phyloP scores from a whole-genome alignment of 2,797 vertebrate genomes.

The Mormyrops attenuatus region DNA sequence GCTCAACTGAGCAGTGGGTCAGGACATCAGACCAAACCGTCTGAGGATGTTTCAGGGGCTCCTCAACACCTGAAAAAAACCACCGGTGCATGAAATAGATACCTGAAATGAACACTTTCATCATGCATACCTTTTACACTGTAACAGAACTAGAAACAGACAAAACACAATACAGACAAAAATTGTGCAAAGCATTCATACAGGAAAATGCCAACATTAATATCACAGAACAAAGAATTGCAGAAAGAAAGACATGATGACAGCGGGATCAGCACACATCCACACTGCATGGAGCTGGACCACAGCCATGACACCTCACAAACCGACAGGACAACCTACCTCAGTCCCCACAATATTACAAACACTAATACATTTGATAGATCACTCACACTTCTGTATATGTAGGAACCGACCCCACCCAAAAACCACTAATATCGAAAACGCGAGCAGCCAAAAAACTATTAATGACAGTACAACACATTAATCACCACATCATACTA shows the following conservation, averaged over 20 bases:
- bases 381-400: neutral
- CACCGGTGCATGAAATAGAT: neutral
- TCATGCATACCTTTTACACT: neutral
- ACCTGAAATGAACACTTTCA: neutral
- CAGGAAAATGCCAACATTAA: neutral
- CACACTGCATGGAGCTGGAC: neutral
- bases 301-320: neutral
- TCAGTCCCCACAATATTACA: neutral
- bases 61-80: neutral
- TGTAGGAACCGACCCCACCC: neutral
- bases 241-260: neutral
- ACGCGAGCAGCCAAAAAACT: neutral
- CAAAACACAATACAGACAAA: no score
- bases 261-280: no score
- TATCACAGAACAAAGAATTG: neutral
- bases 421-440: neutral
- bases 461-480: neutral
- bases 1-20: neutral
- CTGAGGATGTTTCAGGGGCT: neutral
- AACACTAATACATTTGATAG: neutral
- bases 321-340: neutral
- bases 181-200: neutral
- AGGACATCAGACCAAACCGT: neutral
- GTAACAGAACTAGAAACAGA: neutral
- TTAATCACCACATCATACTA: neutral